Base-by-base conservation (phyloP, 1,140 invertebrate genomes). In the Radopholus similis region DNA sequence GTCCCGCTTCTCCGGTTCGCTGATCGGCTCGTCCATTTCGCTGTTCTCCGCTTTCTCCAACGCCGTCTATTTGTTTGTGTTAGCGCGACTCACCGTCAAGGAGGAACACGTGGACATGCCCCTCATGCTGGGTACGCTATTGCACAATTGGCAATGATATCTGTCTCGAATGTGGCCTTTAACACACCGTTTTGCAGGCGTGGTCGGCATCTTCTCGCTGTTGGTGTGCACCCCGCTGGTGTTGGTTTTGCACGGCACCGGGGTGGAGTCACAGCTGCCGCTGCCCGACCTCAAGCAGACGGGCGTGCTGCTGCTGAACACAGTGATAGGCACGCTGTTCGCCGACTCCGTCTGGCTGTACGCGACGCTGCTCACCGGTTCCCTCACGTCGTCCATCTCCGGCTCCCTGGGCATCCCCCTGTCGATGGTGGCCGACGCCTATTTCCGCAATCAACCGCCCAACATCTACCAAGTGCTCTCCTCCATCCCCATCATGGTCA, bases 281-380 rank as follows among this genome's bases (percentile, higher is more conserved):
- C 34, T 57, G 4, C 73, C 73, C 37, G 73, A 62, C 6, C 40
- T 21, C 13, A 28, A 57, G n/a, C 60, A 75, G 49, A 30, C 71
- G 34, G 18, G 2, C 23, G 11, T 78, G 11, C 34, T 75, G 15
- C 18, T 77, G 5, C 32, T 76, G 32, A 74, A 68, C 47, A 63
- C 66, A 8, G 32, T 78, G 6, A 42, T 75, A 18, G 73, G 73
- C 26, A 64, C 47, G 9, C 56, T 77, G 6, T 77, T 75, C 40
- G 72, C 75, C 26, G 73, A 75, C 28, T 77, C 70, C 28, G 32
- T 75, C 11, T 51, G 47, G 73, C 60, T 75, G 4, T 74, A 77
- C 21, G 75, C 75, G 4, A 73, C 69, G 13, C 23, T 65, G n/a
- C 18, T 75, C 9, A 77, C 75, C 23, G 73, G 54, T 26, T 49